Evolutionary conservation across 1,140 invertebrate species (phyloP).

Genomic region (Platyura marginata): DNA sequence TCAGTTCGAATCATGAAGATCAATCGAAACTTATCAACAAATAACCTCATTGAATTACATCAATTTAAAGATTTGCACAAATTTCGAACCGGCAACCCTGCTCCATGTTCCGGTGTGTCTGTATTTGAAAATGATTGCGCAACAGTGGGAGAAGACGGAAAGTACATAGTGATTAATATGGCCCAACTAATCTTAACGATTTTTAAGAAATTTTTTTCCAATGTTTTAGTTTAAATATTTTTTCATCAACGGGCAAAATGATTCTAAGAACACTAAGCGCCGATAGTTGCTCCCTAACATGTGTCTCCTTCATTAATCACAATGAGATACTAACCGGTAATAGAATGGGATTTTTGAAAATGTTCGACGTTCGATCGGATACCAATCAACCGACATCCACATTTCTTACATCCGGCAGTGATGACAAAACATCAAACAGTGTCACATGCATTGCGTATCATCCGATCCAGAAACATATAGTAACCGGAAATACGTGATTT

Average conservation of each 20-base stretch:
- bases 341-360: conserved; percentile 66
- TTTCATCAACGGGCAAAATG: conserved; percentile 40
- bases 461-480: conserved; percentile 66
- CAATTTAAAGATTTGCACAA: conserved; percentile 44
- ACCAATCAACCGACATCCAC: conserved; percentile 35
- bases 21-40: conserved; percentile 29
- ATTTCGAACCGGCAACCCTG: conserved; percentile 32
- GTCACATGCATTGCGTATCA: conserved; percentile 58
- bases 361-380: conserved; percentile 58
- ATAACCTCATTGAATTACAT: conserved; percentile 25
- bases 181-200: conserved; percentile 9
- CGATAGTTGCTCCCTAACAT: conserved; percentile 62
- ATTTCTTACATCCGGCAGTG: conserved; percentile 44
- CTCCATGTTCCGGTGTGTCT: conserved; percentile 46
- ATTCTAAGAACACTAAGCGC: conserved; percentile 46
- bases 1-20: too few species aligned
- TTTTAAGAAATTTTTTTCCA: conserved; percentile 5
- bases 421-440: conserved; percentile 36
- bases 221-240: conserved; percentile 35
- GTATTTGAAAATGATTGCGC: conserved; percentile 50
- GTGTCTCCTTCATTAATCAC: conserved; percentile 55
- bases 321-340: conserved; percentile 68
- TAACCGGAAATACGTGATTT: conserved; percentile 1
- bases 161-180: neutral
- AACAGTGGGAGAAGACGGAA: conserved; percentile 67